Evolutionary conservation across 2,888 invertebrate species (phyloP).

Genomic region (Apodemia duryi): DNA sequence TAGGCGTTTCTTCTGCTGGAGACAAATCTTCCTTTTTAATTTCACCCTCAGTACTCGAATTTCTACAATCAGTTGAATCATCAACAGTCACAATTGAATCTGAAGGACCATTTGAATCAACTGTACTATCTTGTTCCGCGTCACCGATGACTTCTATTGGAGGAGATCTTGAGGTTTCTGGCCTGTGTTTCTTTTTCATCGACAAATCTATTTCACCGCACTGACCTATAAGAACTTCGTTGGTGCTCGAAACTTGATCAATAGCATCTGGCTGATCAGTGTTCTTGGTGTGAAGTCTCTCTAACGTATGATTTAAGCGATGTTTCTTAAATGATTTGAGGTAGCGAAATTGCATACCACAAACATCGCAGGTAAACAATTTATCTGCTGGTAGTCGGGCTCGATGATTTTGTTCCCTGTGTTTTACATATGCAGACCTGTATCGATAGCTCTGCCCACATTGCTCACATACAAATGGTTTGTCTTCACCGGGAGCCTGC

Average conservation of each 20-base stretch:
- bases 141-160: slow-evolving; percentile 70
- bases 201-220: slow-evolving; percentile 80
- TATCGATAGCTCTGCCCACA: slow-evolving; percentile 95
- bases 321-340: slow-evolving; percentile 95
- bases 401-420: slow-evolving; percentile 93
- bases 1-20: slow-evolving; percentile 39
- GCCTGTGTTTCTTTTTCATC: slow-evolving; percentile 68
- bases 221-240: slow-evolving; percentile 79
- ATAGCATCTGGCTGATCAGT: slow-evolving; percentile 74
- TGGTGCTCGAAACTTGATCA: slow-evolving; percentile 86
- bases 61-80: slow-evolving; percentile 68
- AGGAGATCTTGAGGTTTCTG: slow-evolving; percentile 66
- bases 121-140: slow-evolving; percentile 85
- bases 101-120: slow-evolving; percentile 82
- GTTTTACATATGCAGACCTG: slow-evolving; percentile 85
- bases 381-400: slow-evolving; percentile 93
- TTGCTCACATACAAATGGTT: slow-evolving; percentile 94
- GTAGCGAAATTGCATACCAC: slow-evolving; percentile 95
- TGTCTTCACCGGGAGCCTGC: slow-evolving; percentile 84
- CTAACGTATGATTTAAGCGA: slow-evolving; percentile 90
- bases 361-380: slow-evolving; percentile 93
- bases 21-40: slow-evolving; percentile 53
- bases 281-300: slow-evolving; percentile 86
- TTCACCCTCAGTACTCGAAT: slow-evolving; percentile 63
- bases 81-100: slow-evolving; percentile 71